Evolutionary conservation across 1,140 invertebrate genomes (phyloP), one percentile per base, ranked within the genome.

Genomic region (Nasonia giraulti): DNA sequence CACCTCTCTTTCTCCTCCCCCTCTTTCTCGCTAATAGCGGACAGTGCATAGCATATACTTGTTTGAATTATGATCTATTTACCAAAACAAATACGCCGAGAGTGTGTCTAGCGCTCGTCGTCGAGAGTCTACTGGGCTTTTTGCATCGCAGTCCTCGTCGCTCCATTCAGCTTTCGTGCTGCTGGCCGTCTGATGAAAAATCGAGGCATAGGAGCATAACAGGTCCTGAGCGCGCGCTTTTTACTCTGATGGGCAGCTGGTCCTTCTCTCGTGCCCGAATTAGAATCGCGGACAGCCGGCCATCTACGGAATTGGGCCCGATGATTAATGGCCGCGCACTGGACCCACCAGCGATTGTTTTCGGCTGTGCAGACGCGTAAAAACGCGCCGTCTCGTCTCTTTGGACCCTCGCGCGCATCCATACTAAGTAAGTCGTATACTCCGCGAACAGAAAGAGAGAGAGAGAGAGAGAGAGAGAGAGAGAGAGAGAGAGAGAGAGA

Each of bases 261-360:
- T 69, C 68, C 27, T 27, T 37, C 33, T 37, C 33, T 68, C 66
- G 66, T 68, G 14, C 23, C 80, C 23, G 68, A 83, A 87, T 87
- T 85, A 83, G 82, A 87, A 85, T 77, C 82, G 87, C 76, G 82
- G 69, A 40, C 62, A 68, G 27, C 73, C 55, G 17, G 88, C 89
- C 90, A 91, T 91, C 90, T 91, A 91, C 88, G 90, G 90, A 91
- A 91, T 91, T 91, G 89, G 75, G 86, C 89, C 86, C 83, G 88
- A 91, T 91, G 90, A 91, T 91, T 91, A 91, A 91, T 91, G 90
- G 89, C 14, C 75, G 23, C 40, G 33, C 50, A 31, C 27, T 55
- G 47, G 76, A 78, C 10, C 74, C 62, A 71, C 75, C 79, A 23
- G 66, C 80, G 82, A 89, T 86, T 83, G 84, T 83, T 88, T 88